phyloP scores from a whole-genome alignment of 2,113 vertebrate genomes.

The Xyrauchen texanus region DNA sequence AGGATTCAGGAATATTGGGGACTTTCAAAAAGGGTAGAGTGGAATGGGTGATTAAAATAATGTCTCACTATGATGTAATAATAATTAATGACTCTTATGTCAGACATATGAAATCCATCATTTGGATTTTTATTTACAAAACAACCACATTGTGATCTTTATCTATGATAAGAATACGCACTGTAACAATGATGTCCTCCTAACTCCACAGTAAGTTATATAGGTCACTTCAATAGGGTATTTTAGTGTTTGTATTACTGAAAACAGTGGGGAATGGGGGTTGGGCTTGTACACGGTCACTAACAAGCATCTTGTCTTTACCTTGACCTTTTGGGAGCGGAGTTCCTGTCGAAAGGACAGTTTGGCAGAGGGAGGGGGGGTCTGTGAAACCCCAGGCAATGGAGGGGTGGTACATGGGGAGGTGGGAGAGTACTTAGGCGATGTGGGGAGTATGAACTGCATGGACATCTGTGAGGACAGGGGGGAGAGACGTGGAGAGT shows the following conservation, averaged over 20 bases:
- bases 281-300: slow-evolving; percentile 3
- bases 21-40: neutral
- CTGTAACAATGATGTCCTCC: too few relatives aligned
- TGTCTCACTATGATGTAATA: too few relatives aligned
- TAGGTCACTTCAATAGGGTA: neutral
- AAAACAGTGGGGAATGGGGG: neutral
- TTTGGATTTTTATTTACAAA: too few relatives aligned
- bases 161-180: too few relatives aligned
- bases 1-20: neutral
- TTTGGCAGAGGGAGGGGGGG: slow-evolving; percentile 75
- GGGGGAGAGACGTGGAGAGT: slow-evolving; percentile 56
- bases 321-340: slow-evolving; percentile 75
- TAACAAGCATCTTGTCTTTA: slow-evolving; percentile 64
- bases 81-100: too few relatives aligned
- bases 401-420: slow-evolving; percentile 48
- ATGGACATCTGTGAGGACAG: slow-evolving; percentile 58
- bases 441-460: slow-evolving; percentile 58
- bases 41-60: neutral
- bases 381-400: slow-evolving; percentile 64
- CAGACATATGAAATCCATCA: too few relatives aligned
- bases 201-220: slow-evolving; percentile 6
- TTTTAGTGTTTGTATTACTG: neutral
- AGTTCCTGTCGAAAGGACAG: slow-evolving; percentile 70
- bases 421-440: slow-evolving; percentile 52
- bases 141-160: too few relatives aligned